Conservation (phyloP, 2,888 invertebrate species). For the Siphlonurus alternatus region DNA sequence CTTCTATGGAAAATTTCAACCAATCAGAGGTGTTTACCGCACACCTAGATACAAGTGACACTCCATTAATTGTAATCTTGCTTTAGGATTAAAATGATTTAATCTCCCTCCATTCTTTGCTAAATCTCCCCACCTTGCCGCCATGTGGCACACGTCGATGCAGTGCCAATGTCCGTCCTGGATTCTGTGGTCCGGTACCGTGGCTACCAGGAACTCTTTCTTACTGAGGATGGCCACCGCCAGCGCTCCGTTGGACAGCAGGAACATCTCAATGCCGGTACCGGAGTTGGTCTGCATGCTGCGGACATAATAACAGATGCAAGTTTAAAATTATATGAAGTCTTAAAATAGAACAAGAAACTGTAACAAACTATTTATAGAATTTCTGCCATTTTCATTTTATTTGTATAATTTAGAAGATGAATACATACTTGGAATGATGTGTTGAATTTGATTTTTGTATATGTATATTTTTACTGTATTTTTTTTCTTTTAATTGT, state of each 20-base stretch:
- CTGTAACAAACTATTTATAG: background rate
- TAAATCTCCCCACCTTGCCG: constrained; percentile 20
- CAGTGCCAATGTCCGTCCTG: constrained; percentile 38
- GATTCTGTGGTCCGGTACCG: constrained; percentile 27
- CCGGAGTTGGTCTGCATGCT: constrained; percentile 34
- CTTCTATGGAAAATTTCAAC: too few species aligned
- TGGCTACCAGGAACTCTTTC: constrained; percentile 37
- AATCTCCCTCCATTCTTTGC: too few species aligned
- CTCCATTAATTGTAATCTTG: too few species aligned
- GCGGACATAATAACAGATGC: background rate
- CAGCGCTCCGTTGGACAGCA: constrained; percentile 34
- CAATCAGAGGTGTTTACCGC: too few species aligned
- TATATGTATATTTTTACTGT: too few species aligned
- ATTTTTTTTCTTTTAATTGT: too few species aligned
- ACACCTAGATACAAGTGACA: too few species aligned
- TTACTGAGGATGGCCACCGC: constrained; percentile 37
- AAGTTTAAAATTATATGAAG: background rate
- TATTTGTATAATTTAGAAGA: too few species aligned
- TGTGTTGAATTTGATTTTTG: too few species aligned
- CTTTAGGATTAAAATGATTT: too few species aligned
- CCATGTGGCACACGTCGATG: constrained; percentile 30
- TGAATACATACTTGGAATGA: too few species aligned
- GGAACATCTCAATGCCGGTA: constrained; percentile 40
- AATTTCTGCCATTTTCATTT: too few species aligned
- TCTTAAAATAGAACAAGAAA: background rate